phyloP scores from a whole-genome alignment of 2,797 vertebrate species.

The Acanthurus tractus region DNA sequence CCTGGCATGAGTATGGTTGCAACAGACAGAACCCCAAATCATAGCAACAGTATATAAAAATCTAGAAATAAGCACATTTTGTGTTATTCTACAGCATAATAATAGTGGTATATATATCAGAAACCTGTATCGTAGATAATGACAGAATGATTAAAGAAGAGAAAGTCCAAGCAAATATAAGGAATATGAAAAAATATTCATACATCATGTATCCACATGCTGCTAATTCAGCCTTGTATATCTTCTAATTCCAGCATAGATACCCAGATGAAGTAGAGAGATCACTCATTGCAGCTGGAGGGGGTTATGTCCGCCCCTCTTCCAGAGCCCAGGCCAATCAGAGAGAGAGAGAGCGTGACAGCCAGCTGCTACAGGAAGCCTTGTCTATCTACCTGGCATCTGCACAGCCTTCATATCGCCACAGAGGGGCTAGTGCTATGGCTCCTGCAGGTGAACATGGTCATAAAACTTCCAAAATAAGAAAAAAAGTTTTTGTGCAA shows the following conservation, averaged over 20 bases:
- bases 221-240: neutral
- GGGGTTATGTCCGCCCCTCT: conserved; percentile 76
- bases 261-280: conserved; percentile 86
- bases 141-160: neutral
- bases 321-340: conserved; percentile 74
- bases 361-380: conserved; percentile 90
- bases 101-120: neutral
- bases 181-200: neutral
- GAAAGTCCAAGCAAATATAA: neutral
- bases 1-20: neutral
- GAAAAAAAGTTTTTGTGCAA: neutral
- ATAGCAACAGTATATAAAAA: neutral
- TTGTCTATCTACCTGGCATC: conserved; percentile 87
- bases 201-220: neutral
- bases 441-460: conserved; percentile 69
- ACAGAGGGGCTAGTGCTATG: conserved; percentile 78
- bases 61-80: neutral
- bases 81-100: neutral
- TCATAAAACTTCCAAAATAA: neutral
- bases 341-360: conserved; percentile 77
- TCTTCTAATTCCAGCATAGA: conserved; percentile 84
- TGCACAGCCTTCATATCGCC: conserved; percentile 82
- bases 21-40: neutral
- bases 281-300: conserved; percentile 73
- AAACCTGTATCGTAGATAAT: neutral